Conservation (phyloP, 2,797 vertebrate species). For the Bothrops alternatus region DNA sequence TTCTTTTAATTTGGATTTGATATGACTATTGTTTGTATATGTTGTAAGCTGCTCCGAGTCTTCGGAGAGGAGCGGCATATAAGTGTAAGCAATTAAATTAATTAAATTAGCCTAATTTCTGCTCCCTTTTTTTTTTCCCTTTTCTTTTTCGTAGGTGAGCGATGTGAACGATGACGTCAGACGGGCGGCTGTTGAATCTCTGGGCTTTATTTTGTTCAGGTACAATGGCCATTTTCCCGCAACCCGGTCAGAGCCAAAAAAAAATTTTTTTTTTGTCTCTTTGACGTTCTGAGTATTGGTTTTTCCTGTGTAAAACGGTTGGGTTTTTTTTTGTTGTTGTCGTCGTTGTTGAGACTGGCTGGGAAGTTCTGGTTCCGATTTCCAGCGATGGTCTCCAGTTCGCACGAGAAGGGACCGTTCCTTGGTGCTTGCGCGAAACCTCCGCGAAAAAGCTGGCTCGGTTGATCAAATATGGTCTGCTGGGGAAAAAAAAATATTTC, state of each 20-base stretch:
- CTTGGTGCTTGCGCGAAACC: too few relatives aligned
- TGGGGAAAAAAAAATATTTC: too few relatives aligned
- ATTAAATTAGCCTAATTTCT: background rate
- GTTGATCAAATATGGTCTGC: too few relatives aligned
- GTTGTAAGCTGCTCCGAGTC: too few relatives aligned
- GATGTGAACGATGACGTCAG: slow-evolving; percentile 98
- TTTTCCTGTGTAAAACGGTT: too few relatives aligned
- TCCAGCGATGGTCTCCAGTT: background rate
- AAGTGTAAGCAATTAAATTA: too few relatives aligned
- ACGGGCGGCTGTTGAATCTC: slow-evolving; percentile 96
- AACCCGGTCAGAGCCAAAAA: background rate
- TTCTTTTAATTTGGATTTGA: too few relatives aligned
- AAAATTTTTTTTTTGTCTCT: background rate
- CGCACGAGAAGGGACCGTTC: too few relatives aligned
- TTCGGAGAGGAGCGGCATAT: too few relatives aligned
- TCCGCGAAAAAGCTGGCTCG: too few relatives aligned
- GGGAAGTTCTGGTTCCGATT: background rate
- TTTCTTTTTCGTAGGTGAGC: slow-evolving; percentile 80
- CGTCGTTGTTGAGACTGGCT: background rate
- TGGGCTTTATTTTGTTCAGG: slow-evolving; percentile 99
- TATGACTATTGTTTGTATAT: too few relatives aligned
- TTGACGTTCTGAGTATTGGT: background rate
- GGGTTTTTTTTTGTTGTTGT: too few relatives aligned
- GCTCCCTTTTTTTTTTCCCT: background rate
- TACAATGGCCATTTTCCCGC: slow-evolving; percentile 62